Conservation (phyloP, 92 coral and sea anemone species). For the Heliopora coerulea region DNA sequence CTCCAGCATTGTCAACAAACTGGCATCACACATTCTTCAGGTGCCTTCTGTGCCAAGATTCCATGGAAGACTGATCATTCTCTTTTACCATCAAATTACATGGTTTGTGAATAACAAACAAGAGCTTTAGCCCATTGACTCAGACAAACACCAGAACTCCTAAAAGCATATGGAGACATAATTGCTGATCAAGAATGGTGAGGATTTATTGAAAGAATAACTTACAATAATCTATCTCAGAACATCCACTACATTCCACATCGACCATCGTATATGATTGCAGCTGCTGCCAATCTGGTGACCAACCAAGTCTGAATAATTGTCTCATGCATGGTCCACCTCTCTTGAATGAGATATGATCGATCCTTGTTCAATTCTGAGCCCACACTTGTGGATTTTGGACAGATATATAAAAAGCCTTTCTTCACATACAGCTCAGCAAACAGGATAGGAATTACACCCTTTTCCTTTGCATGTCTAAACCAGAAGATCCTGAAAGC, state of each 20-base stretch:
- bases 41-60: no score
- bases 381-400: no score
- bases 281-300: constrained; percentile 38
- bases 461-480: no score
- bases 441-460: no score
- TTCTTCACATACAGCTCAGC: no score
- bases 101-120: constrained; percentile 37
- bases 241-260: constrained; percentile 56
- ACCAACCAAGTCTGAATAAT: constrained; percentile 46
- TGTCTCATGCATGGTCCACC: constrained; percentile 49
- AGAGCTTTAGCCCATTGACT: constrained; percentile 45
- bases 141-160: constrained; percentile 40
- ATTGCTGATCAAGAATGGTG: constrained; percentile 54
- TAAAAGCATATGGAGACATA: constrained; percentile 40
- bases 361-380: constrained; percentile 42
- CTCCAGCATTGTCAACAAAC: no score
- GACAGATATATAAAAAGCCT: no score
- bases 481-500: no score
- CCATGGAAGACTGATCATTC: constrained; percentile 57
- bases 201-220: constrained; percentile 59
- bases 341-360: constrained; percentile 33
- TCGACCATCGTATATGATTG: constrained; percentile 56
- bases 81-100: constrained; percentile 34
- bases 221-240: background rate
- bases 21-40: no score